Base-by-base conservation (phyloP, 2,113 vertebrate species). In the Columba janthina region DNA sequence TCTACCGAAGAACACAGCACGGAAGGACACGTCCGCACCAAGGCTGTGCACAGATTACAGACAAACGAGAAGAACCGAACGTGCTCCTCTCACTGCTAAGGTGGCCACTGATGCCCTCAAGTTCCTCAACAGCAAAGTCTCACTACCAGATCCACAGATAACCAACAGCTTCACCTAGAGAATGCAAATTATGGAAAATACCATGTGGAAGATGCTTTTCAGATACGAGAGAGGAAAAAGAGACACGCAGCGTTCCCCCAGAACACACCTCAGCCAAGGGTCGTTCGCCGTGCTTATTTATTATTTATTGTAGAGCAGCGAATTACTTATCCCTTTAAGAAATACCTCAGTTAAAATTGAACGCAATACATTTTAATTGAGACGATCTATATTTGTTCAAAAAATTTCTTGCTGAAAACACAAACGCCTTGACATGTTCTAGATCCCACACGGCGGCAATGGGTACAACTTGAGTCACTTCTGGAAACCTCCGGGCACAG, bases 11-110 rank as follows among this genome's bases (percentile, higher is more conserved):
- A 77, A 34, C 34, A 36, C 42, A 72, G 36, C n/a, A 2, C 0
- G 6, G 44, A 11, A 24, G 66, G 74, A 44, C 42, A 71, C 1
- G 0, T 24, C 20, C n/a, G 26, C 32, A 34, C 18, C 34, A 21
- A 1, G 0, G 25, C 31, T 0, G 51, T 0, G 0, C 38, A 20
- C 44, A 28, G 34, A 44, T 2, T 29, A 6, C 50, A 36, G 57
- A 10, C 3, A 2, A 34, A 36, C 0, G 5, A 67, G 21, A 24
- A 44, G 26, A 66, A 67, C 21, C 15, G 1, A 56, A 65, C 7
- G 34, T 25, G 44, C 44, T 29, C 26, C 13, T 66, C 51, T 42
- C 16, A 1, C 24, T 54, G 32, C 34, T 46, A 50, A 36, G 42
- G 36, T 31, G 53, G 40, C 28, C 22, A 5, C 65, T 19, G 44